Base-by-base conservation (phyloP, 1,140 invertebrate genomes). In the Lysiphlebus fabarum region DNA sequence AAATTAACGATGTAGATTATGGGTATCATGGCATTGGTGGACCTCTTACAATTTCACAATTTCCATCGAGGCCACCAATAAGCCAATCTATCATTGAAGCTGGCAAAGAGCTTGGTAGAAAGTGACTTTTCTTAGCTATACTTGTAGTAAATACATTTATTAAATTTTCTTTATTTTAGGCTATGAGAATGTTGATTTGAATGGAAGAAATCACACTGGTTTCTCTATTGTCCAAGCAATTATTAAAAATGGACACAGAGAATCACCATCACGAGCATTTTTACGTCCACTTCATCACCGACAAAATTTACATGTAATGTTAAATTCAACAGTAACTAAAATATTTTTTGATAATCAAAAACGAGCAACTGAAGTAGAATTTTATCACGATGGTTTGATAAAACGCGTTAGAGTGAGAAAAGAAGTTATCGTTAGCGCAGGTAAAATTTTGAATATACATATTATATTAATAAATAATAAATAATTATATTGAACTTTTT, bases 201-300 rank as follows among this genome's bases (percentile, higher is more conserved):
- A 95, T 76, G 93, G 93, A 5, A 85, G 85, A 10, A 82, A 83
- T 6, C 86, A 90, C 64, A 89, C 88, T 0, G 90, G 91, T 2
- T 93, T 93, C 67, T 82, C 86, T 34, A 92, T 92, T 51, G 90
- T 87, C 4, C 95, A 93, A 81, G 95, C 87, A 36, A 96, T 92
- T 0, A 90, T 90, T 51, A 83, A 90, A 58, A 90, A 95, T 70
- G 95, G 95, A 1, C 91, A 90, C 0, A 83, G 95, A 4, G 84
- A 94, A 57, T 93, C 90, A 62, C 85, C 87, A 0, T 85, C 89
- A 0, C 82, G 87, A 49, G 92, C 91, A 0, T 97, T 93, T 75
- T 79, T 97, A 1, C 79, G 90, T 34, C 92, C 93, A 0, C 89
- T 87, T n/a, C 82, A 85, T 64, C 79, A 86, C 41, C 81, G 91